Percentiles rank a stretch among this genome's conserved stretches.
These are phyloP conservation scores for Nephrocerus scutellatus DNA, from an alignment of 2,888 invertebrate genomes.

Conservation along the genomic window DNA sequence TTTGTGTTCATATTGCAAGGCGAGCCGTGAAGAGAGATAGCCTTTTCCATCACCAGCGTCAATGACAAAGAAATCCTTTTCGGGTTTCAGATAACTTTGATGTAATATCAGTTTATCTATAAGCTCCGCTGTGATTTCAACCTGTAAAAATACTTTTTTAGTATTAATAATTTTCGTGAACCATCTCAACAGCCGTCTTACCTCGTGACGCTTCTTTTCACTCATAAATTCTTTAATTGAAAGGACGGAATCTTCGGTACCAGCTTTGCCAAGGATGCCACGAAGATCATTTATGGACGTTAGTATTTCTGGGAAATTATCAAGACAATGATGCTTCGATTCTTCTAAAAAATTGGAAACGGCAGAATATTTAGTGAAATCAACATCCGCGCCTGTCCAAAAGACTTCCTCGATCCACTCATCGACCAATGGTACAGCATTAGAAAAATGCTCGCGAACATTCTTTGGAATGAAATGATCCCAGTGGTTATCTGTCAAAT, in stretches of 20 bases:
- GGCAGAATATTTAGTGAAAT: constrained; percentile 21
- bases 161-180: background rate
- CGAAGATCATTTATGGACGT: constrained; percentile 40
- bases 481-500: constrained; percentile 63
- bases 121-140: constrained; percentile 58
- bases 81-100: background rate
- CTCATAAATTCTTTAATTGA: constrained; percentile 65
- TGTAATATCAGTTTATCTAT: constrained; percentile 50
- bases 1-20: constrained; percentile 60
- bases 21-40: constrained; percentile 69
- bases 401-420: constrained; percentile 49
- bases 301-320: constrained; percentile 24
- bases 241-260: constrained; percentile 12
- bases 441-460: constrained; percentile 50
- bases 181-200: constrained; percentile 28
- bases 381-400: constrained; percentile 47
- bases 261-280: constrained; percentile 34
- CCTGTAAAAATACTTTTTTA: constrained; percentile 41
- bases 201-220: constrained; percentile 75
- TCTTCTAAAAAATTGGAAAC: constrained; percentile 26
- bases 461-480: constrained; percentile 52
- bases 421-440: constrained; percentile 42
- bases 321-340: constrained; percentile 26
- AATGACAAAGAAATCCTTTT: constrained; percentile 50
- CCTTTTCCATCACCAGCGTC: constrained; percentile 90